Evolutionary conservation across 1,140 invertebrate genomes (phyloP).

Genomic region (Lasioglossum baleicum): DNA sequence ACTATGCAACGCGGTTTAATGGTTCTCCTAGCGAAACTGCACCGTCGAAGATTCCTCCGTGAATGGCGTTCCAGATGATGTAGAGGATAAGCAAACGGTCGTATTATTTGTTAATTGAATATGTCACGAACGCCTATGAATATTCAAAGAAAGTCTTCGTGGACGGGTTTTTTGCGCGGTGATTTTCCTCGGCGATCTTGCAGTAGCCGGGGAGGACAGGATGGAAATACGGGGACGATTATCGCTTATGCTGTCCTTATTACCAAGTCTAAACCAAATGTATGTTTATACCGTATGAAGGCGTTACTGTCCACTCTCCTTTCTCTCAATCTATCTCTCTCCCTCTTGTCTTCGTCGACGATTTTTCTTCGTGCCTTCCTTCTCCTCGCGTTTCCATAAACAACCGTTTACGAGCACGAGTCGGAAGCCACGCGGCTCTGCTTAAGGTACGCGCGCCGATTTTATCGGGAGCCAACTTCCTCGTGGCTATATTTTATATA

Average conservation of each 20-base stretch:
- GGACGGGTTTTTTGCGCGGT: neutral
- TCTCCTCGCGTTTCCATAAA: constrained; percentile 46
- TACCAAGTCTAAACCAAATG: constrained; percentile 20
- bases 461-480: constrained; percentile 16
- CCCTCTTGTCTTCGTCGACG: neutral
- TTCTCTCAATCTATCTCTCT: neutral
- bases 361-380: constrained; percentile 46
- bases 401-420: constrained; percentile 38
- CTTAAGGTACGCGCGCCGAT: constrained; percentile 15
- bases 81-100: neutral
- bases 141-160: constrained; percentile 1
- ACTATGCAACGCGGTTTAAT: neutral
- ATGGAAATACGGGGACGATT: constrained; percentile 15
- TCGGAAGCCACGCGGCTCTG: constrained; percentile 14
- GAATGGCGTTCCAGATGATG: neutral
- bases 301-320: neutral
- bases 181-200: neutral
- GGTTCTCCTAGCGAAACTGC: neutral
- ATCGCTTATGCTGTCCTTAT: constrained; percentile 44
- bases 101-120: constrained; percentile 16
- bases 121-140: constrained; percentile 7
- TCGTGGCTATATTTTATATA: constrained; percentile 19
- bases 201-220: neutral
- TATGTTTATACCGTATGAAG: constrained; percentile 13
- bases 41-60: neutral